phyloP scores from a whole-genome alignment of 2,113 vertebrate genomes.

The Lampris incognitus region DNA sequence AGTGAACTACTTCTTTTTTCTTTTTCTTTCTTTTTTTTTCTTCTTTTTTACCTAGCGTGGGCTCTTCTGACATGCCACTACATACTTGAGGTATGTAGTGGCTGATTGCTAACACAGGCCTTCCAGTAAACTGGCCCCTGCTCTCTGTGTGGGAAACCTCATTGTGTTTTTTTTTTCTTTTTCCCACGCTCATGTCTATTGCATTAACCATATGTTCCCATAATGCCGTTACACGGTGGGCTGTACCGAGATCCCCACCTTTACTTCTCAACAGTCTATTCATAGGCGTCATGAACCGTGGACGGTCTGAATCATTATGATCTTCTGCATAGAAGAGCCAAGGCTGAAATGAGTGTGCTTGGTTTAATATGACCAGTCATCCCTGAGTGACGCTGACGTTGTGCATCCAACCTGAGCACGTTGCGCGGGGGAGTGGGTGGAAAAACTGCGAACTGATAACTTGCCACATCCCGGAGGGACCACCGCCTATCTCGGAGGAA shows the following conservation, averaged over 20 bases:
- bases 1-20: neutral
- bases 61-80: neutral
- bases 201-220: too few species aligned
- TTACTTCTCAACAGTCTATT: conserved; percentile 54
- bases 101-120: neutral
- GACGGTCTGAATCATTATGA: conserved; percentile 18
- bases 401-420: too few species aligned
- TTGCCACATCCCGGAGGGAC: too few species aligned
- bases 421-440: too few species aligned
- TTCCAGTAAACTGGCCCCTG: conserved; percentile 42
- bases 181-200: too few species aligned
- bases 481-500: too few species aligned
- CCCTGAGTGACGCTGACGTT: too few species aligned
- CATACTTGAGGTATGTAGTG: neutral
- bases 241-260: neutral
- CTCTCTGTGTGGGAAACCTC: conserved; percentile 13
- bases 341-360: conserved; percentile 40
- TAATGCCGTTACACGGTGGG: neutral
- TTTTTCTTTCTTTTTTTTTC: too few species aligned
- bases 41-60: too few species aligned
- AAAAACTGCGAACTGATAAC: too few species aligned
- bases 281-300: conserved; percentile 1
- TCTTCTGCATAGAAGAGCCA: neutral
- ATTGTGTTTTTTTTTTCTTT: neutral
- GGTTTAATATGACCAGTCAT: neutral